Base-by-base conservation (phyloP, 2,797 vertebrate species). In the Acipenser ruthenus region DNA sequence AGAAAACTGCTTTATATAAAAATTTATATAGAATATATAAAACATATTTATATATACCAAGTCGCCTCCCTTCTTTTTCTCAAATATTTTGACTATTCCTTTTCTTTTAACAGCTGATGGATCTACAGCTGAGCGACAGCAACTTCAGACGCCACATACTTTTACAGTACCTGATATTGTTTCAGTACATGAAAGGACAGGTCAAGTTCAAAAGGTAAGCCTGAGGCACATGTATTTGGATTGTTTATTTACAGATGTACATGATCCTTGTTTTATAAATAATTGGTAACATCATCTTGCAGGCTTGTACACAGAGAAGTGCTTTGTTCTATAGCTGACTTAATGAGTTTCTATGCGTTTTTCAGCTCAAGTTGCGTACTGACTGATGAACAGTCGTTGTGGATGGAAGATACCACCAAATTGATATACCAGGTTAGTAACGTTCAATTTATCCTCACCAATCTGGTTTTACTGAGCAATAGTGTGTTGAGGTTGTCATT, bases 331-430 rank as follows among this genome's bases (percentile, higher is more conserved):
- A 37, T 37, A 37, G 37, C 37, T 37, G 37, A 37, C 37, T 37
- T 37, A 37, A 37, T 37, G 37, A 37, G 37, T 37, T 37, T 18
- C 18, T 37, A 37, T 37, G 3, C 37, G 37, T 56, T 9, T 12
- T 70, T 12, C 77, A 99, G 97, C 83, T 98, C 96, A 73, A 92
- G 90, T 77, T 95, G 92, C 69, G 75, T 93, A 73, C 86, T 99
- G 69, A 95, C 94, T 73, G 96, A 99, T 79, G 97, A 99, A 51
- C 97, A 99, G 72, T 88, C 90, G 9, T 74, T 90, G 1, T 99
- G 97, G 97, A 97, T 99, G 78, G 97, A 99, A 80, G 96, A 98
- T 71, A 99, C 96, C 6, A 95, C 93, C n/a, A 95, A 96, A 80
- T 86, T 92, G 9, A 94, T 97, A 62, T 96, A 96, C 84, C 95